These are phyloP conservation scores for Dendroctonus ponderosae DNA, from an alignment of 1,140 invertebrate species.

Conservation along the genomic window DNA sequence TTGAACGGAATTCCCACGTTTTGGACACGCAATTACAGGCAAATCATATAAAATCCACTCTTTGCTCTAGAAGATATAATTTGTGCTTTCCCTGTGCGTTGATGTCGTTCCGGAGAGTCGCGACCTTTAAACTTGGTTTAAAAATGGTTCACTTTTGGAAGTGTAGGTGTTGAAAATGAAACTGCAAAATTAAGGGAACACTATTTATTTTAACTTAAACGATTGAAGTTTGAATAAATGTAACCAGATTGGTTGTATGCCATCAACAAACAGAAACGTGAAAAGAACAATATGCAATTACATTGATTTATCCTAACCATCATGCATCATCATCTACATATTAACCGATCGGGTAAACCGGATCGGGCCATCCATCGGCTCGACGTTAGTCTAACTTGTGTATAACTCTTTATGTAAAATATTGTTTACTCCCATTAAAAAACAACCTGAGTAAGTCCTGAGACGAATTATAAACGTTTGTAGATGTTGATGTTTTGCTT, in stretches of 20 bases:
- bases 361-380: conserved; percentile 4
- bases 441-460: conserved; percentile 49
- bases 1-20: no score
- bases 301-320: conserved; percentile 23
- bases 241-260: conserved; percentile 26
- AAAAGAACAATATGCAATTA: conserved; percentile 16
- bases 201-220: conserved; percentile 51
- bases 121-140: no score
- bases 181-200: conserved; percentile 47
- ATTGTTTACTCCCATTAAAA: conserved; percentile 28
- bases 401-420: conserved; percentile 18
- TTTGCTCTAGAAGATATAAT: no score
- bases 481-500: conserved; percentile 39
- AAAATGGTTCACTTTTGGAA: no score
- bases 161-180: conserved; percentile 5
- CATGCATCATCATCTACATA: conserved; percentile 38
- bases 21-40: no score
- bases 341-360: conserved; percentile 14
- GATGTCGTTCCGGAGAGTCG: no score
- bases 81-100: no score
- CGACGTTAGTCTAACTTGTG: conserved; percentile 10
- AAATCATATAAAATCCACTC: no score
- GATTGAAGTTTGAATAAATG: conserved; percentile 30
- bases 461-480: conserved; percentile 42
- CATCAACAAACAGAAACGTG: conserved; percentile 20